phyloP scores from a whole-genome alignment of 2,113 vertebrate genomes.

The Grus americana region DNA sequence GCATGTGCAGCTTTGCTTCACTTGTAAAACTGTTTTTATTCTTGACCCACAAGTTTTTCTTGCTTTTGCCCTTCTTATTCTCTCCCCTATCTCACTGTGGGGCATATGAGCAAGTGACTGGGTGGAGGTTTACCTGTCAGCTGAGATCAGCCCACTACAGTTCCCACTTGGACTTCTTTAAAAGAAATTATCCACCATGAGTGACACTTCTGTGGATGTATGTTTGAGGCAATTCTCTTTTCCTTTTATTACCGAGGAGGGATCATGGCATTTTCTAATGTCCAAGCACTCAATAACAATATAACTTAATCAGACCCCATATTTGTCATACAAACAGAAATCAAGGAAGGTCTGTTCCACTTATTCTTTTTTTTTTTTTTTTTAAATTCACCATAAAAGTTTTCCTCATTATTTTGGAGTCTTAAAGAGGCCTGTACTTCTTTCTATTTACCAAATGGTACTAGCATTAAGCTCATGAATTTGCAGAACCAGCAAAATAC shows the following conservation, averaged over 20 bases:
- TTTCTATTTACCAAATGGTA: not conserved
- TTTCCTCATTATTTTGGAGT: not conserved
- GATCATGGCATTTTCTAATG: not conserved
- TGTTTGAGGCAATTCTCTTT: not conserved
- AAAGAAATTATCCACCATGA: not conserved
- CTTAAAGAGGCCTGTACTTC: accelerated
- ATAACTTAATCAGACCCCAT: not conserved
- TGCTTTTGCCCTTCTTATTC: not conserved
- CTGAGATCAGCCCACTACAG: not conserved
- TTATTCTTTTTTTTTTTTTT: not conserved
- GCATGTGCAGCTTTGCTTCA: not conserved
- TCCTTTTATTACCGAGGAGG: not conserved
- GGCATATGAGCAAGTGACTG: accelerated
- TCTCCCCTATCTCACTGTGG: accelerated
- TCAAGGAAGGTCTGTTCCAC: not conserved
- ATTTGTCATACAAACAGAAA: not conserved
- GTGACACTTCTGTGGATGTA: not conserved
- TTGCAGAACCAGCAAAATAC: not conserved
- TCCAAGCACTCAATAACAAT: not conserved
- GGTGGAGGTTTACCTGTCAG: not conserved
- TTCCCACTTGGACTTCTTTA: not conserved
- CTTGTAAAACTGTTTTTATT: not conserved
- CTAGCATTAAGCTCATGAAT: not conserved
- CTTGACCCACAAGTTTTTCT: not conserved
- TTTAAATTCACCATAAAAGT: accelerated